Base-by-base conservation (phyloP, 2,888 invertebrate species). In the Deroplatys truncata region DNA sequence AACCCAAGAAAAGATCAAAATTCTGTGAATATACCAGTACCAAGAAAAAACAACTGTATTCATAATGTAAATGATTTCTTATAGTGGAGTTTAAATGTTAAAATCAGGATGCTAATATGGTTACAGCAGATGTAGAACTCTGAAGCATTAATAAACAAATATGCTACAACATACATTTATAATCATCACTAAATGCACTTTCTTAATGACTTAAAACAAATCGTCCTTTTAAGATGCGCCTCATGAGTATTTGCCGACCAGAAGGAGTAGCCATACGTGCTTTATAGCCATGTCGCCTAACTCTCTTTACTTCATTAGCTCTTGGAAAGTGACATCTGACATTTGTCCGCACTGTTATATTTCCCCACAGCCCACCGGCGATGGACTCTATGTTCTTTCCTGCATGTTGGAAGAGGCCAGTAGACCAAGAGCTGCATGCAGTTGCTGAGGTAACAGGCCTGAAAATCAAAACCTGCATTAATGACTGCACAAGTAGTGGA, bases 241-340 rank as follows among this genome's bases (percentile, higher is more conserved):
- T 94, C 97, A 97, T 97, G 25, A 98, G 93, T 43, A 96, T 93
- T 92, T 94, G 95, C n/a, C 97, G 95, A 7, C 97, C 97, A 85
- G 92, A 94, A 0, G 94, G 94, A 0, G 97, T 97, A 0, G 96
- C 95, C 94, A 97, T 96, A 90, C 97, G 95, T 0, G 94, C 93
- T 10, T 94, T 93, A 95, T 96, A 97, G 0, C 97, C 97, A 91
- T 97, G 96, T 15, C 95, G 94, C 84, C 95, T 95, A 1, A 97
- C 94, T 91, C 97, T 94, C 92, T 94, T 95, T 0, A 95, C 94
- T 94, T 98, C 97, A 88, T 95, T 96, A 0, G 98, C 96, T 85
- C 96, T 94, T 0, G 97, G 97, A 92, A 97, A 98, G 92, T 97
- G 95, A 92, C 95, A 94, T 85, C 97, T 94, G 0, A 97, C 94